Base-by-base conservation (phyloP, 1,140 invertebrate species). In the Cydia fagiglandana region DNA sequence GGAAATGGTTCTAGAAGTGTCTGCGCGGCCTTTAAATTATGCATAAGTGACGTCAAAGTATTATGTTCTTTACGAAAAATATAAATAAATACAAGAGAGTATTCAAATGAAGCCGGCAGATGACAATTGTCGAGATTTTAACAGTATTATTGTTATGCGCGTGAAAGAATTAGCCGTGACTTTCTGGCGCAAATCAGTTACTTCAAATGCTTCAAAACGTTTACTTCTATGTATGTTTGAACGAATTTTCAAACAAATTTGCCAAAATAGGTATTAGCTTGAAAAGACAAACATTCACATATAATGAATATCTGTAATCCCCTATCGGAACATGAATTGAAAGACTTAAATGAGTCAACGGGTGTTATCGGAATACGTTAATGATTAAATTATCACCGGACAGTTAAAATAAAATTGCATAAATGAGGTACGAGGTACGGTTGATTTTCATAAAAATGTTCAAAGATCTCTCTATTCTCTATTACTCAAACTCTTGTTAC, bases 81-180 rank as follows among this genome's bases (percentile, higher is more conserved):
- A 70, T 70, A 70, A 70, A 70, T 70, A 70, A 70, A 70, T 41
- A 70, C 66, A 70, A 61, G 56, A 61, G 56, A 61, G 56, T 70
- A 70, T 70, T 70, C 34, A 70, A 70, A 70, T 7, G 28, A 68
- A 24, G 64, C n/a, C 34, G 38, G 34, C 66, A 13, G 34, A 38
- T 38, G 66, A 45, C 34, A 70, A 41, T 70, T 70, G 66, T 70
- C 66, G 66, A 70, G 66, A 70, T 70, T 70, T 70, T 41, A 17
- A 70, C 15, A 45, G 30, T 70, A 70, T 70, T 70, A 70, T 70
- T 70, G 66, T 70, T 70, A 70, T 41, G 30, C 30, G 15, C 66
- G 66, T 41, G 30, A 45, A 70, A 70, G 66, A 70, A 70, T 70
- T 34, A 41, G 30, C 66, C 66, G 66, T 70, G 34, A 38, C 66